These are phyloP conservation scores for Eupeodes latifasciatus DNA, from an alignment of 2,888 invertebrate species.

Conservation along the genomic window DNA sequence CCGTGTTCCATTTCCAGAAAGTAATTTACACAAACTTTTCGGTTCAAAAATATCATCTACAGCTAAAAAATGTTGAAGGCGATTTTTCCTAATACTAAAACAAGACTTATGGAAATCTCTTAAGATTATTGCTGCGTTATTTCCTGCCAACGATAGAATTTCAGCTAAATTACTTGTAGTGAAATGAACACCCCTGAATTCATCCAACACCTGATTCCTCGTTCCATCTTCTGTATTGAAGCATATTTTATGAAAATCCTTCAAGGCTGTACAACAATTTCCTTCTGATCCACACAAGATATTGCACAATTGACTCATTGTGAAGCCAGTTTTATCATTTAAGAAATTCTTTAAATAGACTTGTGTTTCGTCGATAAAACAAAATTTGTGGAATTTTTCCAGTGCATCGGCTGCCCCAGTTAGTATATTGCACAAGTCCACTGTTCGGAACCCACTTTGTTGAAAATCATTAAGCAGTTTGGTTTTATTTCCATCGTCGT, in stretches of 20 bases:
- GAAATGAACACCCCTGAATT: neutral
- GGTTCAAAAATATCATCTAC: neutral
- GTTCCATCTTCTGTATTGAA: neutral
- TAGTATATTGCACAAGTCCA: constrained; percentile 29
- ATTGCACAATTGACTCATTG: constrained; percentile 6
- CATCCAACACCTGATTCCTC: neutral
- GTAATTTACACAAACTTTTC: neutral
- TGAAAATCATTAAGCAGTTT: constrained; percentile 19
- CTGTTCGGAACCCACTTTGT: constrained; percentile 20
- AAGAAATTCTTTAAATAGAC: constrained; percentile 13
- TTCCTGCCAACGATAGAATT: constrained; percentile 9
- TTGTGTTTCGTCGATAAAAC: constrained; percentile 26
- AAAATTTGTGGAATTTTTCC: constrained; percentile 27
- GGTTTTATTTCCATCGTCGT: constrained; percentile 9
- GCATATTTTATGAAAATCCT: constrained; percentile 25
- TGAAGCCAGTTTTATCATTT: neutral
- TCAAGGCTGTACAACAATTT: neutral
- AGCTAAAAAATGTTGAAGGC: constrained; percentile 6
- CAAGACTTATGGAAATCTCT: constrained; percentile 19
- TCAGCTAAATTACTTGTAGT: constrained; percentile 8
- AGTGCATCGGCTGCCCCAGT: constrained; percentile 28
- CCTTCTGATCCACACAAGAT: constrained; percentile 15
- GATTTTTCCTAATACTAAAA: neutral
- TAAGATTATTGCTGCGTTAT: constrained; percentile 9
- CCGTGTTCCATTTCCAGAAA: constrained; percentile 9